A percentile compares a stretch with the other conserved stretches of the same genome.
Evolutionary conservation across 2,888 invertebrate species (phyloP).

Genomic region (Azorinus chamasolen): DNA sequence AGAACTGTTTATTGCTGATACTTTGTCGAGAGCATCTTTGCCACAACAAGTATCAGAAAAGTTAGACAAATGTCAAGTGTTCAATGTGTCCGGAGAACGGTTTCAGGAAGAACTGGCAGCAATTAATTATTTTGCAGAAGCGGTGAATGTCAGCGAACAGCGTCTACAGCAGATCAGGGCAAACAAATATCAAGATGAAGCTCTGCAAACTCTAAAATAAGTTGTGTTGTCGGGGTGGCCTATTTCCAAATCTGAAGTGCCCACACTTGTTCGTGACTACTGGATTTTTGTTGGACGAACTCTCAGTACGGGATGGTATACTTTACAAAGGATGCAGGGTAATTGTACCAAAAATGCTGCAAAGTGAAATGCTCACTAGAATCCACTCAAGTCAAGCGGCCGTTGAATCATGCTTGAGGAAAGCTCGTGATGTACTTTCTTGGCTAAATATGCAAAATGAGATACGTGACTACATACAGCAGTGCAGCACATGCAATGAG

Average conservation of each 20-base stretch:
- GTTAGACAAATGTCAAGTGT: not conserved
- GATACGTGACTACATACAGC: no score
- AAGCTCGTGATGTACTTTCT: no score
- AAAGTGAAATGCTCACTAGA: constrained; percentile 7
- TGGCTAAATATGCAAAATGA: no score
- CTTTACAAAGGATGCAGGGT: constrained; percentile 2
- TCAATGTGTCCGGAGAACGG: not conserved
- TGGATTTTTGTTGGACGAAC: constrained; percentile 15
- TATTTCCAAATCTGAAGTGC: constrained; percentile 7
- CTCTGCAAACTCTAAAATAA: constrained; percentile 9
- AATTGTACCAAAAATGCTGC: constrained; percentile 6
- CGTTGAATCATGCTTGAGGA: not conserved
- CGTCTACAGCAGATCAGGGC: not conserved
- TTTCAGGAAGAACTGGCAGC: not conserved
- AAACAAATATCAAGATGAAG: constrained; percentile 9
- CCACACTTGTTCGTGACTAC: constrained; percentile 3
- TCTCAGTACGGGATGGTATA: constrained; percentile 18
- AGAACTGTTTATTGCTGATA: constrained; percentile 57
- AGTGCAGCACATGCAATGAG: no score
- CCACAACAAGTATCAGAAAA: not conserved
- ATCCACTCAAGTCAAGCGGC: constrained; percentile 5
- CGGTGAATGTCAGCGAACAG: constrained; percentile 2
- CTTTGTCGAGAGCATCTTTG: constrained; percentile 58
- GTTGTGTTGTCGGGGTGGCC: constrained; percentile 1
- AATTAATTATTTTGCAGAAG: not conserved